phyloP scores from a whole-genome alignment of 2,113 vertebrate genomes.

The Syrmaticus mikado region DNA sequence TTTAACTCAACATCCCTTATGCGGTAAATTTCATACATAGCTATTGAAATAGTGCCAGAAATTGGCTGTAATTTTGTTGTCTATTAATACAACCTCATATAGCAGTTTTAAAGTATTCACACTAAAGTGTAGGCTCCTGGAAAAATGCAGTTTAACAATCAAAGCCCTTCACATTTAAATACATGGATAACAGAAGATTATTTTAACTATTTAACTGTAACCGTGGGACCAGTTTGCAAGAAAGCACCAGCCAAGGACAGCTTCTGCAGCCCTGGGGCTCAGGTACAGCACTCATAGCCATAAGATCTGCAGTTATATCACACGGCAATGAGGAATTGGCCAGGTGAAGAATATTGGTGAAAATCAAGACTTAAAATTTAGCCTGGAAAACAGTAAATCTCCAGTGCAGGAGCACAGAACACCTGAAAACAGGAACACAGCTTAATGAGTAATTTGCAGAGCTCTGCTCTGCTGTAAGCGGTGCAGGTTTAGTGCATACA shows the following conservation, averaged over 20 bases:
- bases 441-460: not conserved
- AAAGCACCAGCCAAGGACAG: not conserved
- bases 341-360: slow-evolving; percentile 40
- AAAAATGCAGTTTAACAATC: slow-evolving; percentile 50
- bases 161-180: slow-evolving; percentile 29
- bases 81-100: slow-evolving; percentile 38
- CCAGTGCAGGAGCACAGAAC: not conserved
- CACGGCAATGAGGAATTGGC: not conserved
- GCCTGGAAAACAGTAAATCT: slow-evolving; percentile 16
- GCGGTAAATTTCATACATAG: slow-evolving; percentile 63
- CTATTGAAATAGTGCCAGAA: slow-evolving; percentile 50
- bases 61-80: slow-evolving; percentile 57
- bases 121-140: not conserved
- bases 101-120: slow-evolving; percentile 32
- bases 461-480: accelerated
- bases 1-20: slow-evolving; percentile 68
- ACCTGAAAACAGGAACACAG: not conserved
- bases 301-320: not conserved
- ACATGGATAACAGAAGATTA: slow-evolving; percentile 19
- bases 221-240: not conserved
- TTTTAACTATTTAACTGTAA: slow-evolving; percentile 19
- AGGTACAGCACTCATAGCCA: not conserved
- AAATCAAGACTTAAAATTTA: slow-evolving; percentile 55
- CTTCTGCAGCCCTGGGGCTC: not conserved
- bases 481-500: not conserved